These are phyloP conservation scores for Leptoclinus maculatus DNA, from an alignment of 2,797 vertebrate species.

Conservation along the genomic window DNA sequence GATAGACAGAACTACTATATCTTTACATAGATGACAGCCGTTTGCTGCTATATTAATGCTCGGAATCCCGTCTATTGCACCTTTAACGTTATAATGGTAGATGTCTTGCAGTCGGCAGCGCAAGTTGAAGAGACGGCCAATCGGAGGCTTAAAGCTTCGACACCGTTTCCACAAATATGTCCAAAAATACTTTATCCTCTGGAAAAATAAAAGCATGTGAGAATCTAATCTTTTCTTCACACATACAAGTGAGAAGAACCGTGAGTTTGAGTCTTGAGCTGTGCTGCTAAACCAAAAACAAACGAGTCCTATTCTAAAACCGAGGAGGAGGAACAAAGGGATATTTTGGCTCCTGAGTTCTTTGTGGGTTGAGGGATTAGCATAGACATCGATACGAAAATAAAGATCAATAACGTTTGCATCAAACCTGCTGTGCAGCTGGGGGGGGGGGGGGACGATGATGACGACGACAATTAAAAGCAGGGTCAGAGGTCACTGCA, in stretches of 20 bases:
- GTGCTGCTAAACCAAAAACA: background rate
- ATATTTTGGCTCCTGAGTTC: slow-evolving; percentile 89
- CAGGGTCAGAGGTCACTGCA: slow-evolving; percentile 3
- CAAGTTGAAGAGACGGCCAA: background rate
- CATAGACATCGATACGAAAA: slow-evolving; percentile 84
- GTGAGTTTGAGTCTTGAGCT: slow-evolving; percentile 21
- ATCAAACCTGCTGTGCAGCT: slow-evolving; percentile 82
- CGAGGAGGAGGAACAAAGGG: slow-evolving; percentile 62
- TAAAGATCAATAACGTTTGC: slow-evolving; percentile 71
- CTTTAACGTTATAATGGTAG: background rate
- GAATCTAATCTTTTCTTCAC: background rate
- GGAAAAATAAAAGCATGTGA: background rate
- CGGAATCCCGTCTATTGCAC: background rate
- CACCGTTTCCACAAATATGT: background rate
- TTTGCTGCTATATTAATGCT: background rate
- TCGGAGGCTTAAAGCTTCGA: background rate
- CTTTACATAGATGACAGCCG: no score
- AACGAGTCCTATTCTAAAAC: slow-evolving; percentile 1
- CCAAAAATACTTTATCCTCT: background rate
- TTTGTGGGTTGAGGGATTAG: slow-evolving; percentile 86
- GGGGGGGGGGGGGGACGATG: slow-evolving; percentile 17
- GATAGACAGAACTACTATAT: no score
- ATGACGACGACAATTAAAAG: background rate
- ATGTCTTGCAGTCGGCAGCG: background rate
- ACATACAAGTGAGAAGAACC: background rate